Conservation (phyloP, 92 coral and sea anemone species). For the Zoanthus solanderi region DNA sequence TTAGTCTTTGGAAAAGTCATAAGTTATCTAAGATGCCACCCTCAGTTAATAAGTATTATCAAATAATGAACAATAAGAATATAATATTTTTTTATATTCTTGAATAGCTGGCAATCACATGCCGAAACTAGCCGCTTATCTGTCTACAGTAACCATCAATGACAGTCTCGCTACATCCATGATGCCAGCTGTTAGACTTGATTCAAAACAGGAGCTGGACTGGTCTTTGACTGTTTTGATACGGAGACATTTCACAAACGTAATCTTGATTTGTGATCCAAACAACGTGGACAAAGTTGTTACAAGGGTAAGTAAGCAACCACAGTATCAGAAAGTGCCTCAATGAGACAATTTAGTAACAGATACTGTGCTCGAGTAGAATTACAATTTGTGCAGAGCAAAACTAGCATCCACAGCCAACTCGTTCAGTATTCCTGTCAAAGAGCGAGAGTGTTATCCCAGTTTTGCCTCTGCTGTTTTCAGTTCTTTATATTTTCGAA, state of each 20-base stretch:
- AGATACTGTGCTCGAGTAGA: no score
- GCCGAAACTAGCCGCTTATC: constrained; percentile 13
- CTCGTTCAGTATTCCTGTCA: no score
- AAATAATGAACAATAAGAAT: background rate
- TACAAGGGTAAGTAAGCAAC: constrained; percentile 21
- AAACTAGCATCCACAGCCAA: no score
- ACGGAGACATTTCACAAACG: constrained; percentile 26
- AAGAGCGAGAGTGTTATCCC: no score
- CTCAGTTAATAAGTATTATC: no score
- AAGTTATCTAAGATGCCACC: no score
- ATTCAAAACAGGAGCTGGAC: constrained; percentile 20
- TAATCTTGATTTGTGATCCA: constrained; percentile 23
- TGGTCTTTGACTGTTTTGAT: constrained; percentile 13
- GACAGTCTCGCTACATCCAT: constrained; percentile 14
- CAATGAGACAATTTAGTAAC: no score
- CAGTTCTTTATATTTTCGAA: no score
- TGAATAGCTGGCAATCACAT: background rate
- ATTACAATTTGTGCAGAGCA: no score
- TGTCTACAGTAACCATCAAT: constrained; percentile 24
- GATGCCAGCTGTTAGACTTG: constrained; percentile 36
- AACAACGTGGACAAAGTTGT: constrained; percentile 16
- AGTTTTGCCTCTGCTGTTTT: no score
- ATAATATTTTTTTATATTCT: background rate
- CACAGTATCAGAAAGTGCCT: no score
- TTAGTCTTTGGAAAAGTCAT: no score